phyloP scores from a whole-genome alignment of 2,797 vertebrate genomes.

The Sebastiscus albofasciatus region DNA sequence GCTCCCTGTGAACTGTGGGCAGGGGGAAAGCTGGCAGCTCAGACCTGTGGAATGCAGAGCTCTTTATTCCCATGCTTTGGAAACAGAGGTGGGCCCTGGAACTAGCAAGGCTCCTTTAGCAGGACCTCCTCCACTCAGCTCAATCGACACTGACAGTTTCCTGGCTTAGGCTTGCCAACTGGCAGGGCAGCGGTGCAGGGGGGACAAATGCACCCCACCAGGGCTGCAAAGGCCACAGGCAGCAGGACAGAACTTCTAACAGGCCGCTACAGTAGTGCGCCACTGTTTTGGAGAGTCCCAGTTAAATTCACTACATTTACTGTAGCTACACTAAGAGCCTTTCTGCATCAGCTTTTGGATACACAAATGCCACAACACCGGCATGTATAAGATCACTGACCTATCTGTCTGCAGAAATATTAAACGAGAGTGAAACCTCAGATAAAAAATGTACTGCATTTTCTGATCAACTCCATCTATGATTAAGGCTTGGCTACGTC shows the following conservation, averaged over 20 bases:
- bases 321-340: slow-evolving; percentile 27
- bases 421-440: not conserved
- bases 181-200: slow-evolving; percentile 87
- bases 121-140: slow-evolving; percentile 88
- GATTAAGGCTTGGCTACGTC: not conserved
- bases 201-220: slow-evolving; percentile 81
- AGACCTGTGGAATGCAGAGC: slow-evolving; percentile 92
- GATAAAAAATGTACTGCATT: not conserved
- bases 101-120: slow-evolving; percentile 91
- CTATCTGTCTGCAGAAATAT: not conserved
- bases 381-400: not conserved
- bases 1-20: slow-evolving; percentile 91
- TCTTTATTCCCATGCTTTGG: slow-evolving; percentile 95
- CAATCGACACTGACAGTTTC: slow-evolving; percentile 98
- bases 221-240: slow-evolving; percentile 81
- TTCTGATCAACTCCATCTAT: not conserved
- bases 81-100: slow-evolving; percentile 92
- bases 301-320: slow-evolving; percentile 37
- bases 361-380: not conserved
- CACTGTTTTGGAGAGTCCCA: slow-evolving; percentile 54
- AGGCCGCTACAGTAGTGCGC: slow-evolving; percentile 66
- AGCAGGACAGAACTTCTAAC: slow-evolving; percentile 78
- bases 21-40: slow-evolving; percentile 93
- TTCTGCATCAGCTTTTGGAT: not conserved
- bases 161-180: slow-evolving; percentile 95